phyloP scores from a whole-genome alignment of 2,113 vertebrate genomes.

The Rattus rattus region DNA sequence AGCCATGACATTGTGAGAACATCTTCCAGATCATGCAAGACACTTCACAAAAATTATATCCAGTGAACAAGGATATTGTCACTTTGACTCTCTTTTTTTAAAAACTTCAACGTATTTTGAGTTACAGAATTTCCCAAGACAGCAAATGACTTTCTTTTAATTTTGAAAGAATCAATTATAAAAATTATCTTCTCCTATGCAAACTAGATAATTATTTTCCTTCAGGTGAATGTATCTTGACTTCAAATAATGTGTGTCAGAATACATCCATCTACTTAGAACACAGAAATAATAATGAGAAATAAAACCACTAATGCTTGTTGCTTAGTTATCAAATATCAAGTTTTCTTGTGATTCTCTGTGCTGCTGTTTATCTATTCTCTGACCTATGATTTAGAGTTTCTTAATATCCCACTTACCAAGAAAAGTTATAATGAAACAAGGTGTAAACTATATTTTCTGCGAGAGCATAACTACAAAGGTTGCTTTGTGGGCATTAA shows the following conservation, averaged over 20 bases:
- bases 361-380: not conserved
- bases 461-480: not conserved
- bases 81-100: not conserved
- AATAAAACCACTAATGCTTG: not conserved
- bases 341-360: not conserved
- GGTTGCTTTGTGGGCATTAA: not conserved
- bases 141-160: not conserved
- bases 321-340: not conserved
- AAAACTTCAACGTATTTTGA: not conserved
- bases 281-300: not conserved
- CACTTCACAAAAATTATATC: not conserved
- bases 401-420: not conserved
- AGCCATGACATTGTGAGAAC: not conserved
- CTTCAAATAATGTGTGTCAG: not conserved
- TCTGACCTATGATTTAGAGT: not conserved
- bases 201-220: not conserved
- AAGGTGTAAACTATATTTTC: not conserved
- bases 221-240: not conserved
- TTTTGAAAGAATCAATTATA: not conserved
- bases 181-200: not conserved
- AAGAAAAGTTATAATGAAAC: not conserved
- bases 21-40: not conserved
- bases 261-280: not conserved
- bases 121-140: not conserved
- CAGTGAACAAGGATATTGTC: not conserved